Conservation (phyloP, 2,797 vertebrate species). For the Paratrypauchen microcephalus region DNA sequence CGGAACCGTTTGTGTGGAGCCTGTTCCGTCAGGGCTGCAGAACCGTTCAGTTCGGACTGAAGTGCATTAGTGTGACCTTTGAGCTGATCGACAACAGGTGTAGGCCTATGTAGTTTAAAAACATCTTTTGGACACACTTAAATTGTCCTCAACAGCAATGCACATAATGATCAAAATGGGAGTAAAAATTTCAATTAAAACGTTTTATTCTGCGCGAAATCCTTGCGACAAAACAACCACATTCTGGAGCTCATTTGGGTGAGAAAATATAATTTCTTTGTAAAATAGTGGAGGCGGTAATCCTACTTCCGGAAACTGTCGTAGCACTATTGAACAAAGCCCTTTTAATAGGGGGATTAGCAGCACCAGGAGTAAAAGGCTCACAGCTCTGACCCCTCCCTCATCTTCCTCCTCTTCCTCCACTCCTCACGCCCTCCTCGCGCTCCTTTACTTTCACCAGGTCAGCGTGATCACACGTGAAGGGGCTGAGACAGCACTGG, state of each 20-base stretch:
- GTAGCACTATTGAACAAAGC: slow-evolving; percentile 96
- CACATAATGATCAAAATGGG: background rate
- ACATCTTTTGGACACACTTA: background rate
- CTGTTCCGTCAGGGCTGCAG: background rate
- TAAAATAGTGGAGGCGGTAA: slow-evolving; percentile 93
- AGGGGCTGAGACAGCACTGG: slow-evolving; percentile 87
- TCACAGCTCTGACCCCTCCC: slow-evolving; percentile 63
- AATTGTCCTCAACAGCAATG: background rate
- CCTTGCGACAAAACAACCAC: slow-evolving; percentile 67
- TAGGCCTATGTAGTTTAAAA: slow-evolving; percentile 6
- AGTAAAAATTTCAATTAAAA: too few relatives aligned
- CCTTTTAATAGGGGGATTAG: slow-evolving; percentile 99
- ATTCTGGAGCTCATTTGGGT: slow-evolving; percentile 84
- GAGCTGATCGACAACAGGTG: slow-evolving; percentile 62
- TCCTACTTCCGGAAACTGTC: slow-evolving; percentile 99
- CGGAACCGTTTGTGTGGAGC: slow-evolving; percentile 25
- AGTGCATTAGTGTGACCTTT: slow-evolving; percentile 50
- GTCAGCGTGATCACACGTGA: slow-evolving; percentile 94
- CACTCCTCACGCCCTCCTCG: slow-evolving; percentile 50
- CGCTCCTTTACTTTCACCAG: slow-evolving; percentile 80
- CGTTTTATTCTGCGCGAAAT: slow-evolving; percentile 42
- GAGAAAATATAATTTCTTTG: slow-evolving; percentile 98
- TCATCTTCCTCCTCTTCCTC: slow-evolving; percentile 71
- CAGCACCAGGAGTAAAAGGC: slow-evolving; percentile 86
- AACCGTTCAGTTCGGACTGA: background rate